phyloP scores from a whole-genome alignment of 2,797 vertebrate genomes.

The Microtus californicus region DNA sequence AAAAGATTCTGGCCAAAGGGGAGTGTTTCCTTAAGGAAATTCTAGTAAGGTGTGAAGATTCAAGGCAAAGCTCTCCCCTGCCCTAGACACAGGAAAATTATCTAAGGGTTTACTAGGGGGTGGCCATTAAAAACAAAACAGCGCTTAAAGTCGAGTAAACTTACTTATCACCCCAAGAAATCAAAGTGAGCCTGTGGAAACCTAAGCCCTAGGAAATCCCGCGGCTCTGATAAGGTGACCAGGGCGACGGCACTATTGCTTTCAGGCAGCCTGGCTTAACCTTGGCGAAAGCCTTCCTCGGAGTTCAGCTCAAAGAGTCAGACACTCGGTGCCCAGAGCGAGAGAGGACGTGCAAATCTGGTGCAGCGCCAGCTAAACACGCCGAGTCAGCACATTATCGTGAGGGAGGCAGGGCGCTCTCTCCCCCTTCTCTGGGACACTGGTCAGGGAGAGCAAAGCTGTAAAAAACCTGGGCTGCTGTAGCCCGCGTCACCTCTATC shows the following conservation, averaged over 20 bases:
- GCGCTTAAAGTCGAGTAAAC: constrained; percentile 36
- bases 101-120: not conserved
- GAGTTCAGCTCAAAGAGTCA: constrained; percentile 9
- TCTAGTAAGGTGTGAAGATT: not conserved
- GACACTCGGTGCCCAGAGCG: constrained; percentile 60
- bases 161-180: constrained; percentile 70
- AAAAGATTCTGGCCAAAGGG: constrained; percentile 11
- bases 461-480: not conserved
- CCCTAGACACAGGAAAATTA: not conserved
- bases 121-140: not conserved
- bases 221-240: constrained; percentile 34
- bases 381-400: constrained; percentile 59
- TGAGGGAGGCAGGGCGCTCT: not conserved
- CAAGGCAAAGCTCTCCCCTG: not conserved
- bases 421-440: not conserved
- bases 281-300: constrained; percentile 26
- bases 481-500: constrained; percentile 35
- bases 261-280: constrained; percentile 74
- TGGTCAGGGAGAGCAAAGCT: constrained; percentile 7
- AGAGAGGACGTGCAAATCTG: constrained; percentile 61
- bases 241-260: not conserved
- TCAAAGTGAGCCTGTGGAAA: constrained; percentile 74
- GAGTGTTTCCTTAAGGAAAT: not conserved
- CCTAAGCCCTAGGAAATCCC: constrained; percentile 72
- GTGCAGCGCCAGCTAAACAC: constrained; percentile 41